Percentiles rank a stretch among this genome's conserved stretches.
These are phyloP conservation scores for Hucho hucho DNA, from an alignment of 2,113 vertebrate genomes.

Conservation along the genomic window DNA sequence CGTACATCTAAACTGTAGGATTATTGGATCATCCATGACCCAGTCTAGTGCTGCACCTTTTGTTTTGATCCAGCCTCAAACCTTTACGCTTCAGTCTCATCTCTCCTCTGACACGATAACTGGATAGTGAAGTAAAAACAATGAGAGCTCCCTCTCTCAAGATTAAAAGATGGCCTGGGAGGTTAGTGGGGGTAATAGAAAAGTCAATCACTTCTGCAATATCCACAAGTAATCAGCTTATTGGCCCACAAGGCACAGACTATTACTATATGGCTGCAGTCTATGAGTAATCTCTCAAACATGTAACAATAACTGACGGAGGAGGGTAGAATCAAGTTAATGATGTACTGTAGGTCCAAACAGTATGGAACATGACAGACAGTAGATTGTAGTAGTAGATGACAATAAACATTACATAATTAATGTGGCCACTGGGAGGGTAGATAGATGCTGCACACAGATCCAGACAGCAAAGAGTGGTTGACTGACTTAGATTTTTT, in stretches of 20 bases:
- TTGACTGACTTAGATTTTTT: background rate
- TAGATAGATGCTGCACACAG: background rate
- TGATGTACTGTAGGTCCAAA: too few relatives aligned
- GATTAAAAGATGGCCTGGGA: background rate
- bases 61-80: background rate
- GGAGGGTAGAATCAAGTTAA: background rate
- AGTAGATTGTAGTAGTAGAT: background rate
- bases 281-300: conserved; percentile 32
- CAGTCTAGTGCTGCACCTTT: background rate
- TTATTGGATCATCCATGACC: background rate
- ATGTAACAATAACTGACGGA: conserved; percentile 13
- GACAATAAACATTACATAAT: too few relatives aligned
- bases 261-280: conserved; percentile 27
- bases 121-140: background rate
- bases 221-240: conserved; percentile 59
- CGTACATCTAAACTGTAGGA: background rate
- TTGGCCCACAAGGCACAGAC: conserved; percentile 48
- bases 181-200: conserved; percentile 25
- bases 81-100: background rate
- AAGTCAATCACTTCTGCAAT: conserved; percentile 40
- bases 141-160: background rate
- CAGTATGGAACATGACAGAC: background rate
- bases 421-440: background rate
- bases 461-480: background rate
- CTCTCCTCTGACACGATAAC: background rate